Evolutionary conservation across 2,888 invertebrate species (phyloP).

Genomic region (Barypeithes pellucidus): DNA sequence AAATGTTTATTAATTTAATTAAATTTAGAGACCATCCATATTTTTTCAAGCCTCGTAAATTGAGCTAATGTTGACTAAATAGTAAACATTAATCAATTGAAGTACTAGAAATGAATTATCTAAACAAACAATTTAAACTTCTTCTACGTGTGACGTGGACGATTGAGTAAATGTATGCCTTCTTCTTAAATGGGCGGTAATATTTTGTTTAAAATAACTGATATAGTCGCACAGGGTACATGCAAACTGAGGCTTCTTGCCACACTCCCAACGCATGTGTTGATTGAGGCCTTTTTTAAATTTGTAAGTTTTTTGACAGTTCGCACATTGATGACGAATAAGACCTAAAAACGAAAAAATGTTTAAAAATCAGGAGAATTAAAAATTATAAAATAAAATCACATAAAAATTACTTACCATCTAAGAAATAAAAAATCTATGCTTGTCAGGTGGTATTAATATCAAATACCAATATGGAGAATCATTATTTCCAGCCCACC

Average conservation of each 20-base stretch:
- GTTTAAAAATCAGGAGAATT: neutral
- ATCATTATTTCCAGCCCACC: too few relatives aligned
- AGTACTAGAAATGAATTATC: too few relatives aligned
- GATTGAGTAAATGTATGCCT: neutral
- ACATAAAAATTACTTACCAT: too few relatives aligned
- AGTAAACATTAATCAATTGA: too few relatives aligned
- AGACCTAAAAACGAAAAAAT: slow-evolving; percentile 1
- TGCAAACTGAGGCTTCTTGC: slow-evolving; percentile 66
- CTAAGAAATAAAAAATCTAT: too few relatives aligned
- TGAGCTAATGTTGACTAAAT: too few relatives aligned
- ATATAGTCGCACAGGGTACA: slow-evolving; percentile 66
- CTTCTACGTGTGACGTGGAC: neutral
- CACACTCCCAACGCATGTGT: slow-evolving; percentile 67
- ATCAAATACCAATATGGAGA: too few relatives aligned
- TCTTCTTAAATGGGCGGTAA: slow-evolving; percentile 63
- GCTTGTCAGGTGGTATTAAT: too few relatives aligned
- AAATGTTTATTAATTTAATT: too few relatives aligned
- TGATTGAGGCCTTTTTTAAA: slow-evolving; percentile 58
- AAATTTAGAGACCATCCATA: too few relatives aligned
- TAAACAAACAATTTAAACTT: neutral
- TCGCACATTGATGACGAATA: slow-evolving; percentile 40
- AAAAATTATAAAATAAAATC: too few relatives aligned
- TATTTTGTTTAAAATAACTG: slow-evolving; percentile 64
- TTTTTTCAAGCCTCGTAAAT: too few relatives aligned
- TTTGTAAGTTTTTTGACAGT: slow-evolving; percentile 54